Base-by-base conservation (phyloP, 37 sponge, comb jelly and placozoan genomes). In the Lycopodina hypogea region DNA sequence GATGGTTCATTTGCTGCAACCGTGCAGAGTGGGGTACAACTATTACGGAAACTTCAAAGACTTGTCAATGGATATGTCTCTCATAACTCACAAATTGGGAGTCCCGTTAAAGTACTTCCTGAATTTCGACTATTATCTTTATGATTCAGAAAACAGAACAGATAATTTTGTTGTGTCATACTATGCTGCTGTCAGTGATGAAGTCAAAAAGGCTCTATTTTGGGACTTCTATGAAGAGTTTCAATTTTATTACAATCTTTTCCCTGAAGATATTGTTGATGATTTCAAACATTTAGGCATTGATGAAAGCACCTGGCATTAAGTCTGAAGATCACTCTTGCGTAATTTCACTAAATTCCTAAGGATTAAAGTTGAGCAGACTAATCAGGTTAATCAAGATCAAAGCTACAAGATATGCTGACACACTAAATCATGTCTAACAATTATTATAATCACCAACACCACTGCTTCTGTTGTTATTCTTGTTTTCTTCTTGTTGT, bases 11-110 rank as follows among this genome's bases (percentile, higher is more conserved):
- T 21, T 61, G 26, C 30, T 61, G 15, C 70, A 76, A 35, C 85
- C 85, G 0, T 84, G 85, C 53, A 45, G 62, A 56, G 65, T 84
- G 15, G 22, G 60, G 3, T 84, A 84, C 42, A 48, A 77, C 36
- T 77, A 71, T 48, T 84, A 78, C 38, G 77, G 77, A 37, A 77
- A 77, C 72, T 84, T 84, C 48, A 77, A 77, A 61, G 77, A 22
- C 12, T 69, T 67, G 17, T 34, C 38, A 12, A 26, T 29, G 6
- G 85, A 84, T 3, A 51, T 71, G 59, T 38, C 17, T 26, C 41
- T 30, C 7, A 70, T 84, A 21, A 30, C 63, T 19, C 4, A 41
- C 3, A 56, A 71, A 30, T 42, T 84, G 18, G 42, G 28, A 19
- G 56, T 29, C 17, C 30, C 55, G 17, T 0, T 26, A 19, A 37